Evolutionary conservation across 1,140 invertebrate species (phyloP), one percentile per base, ranked within the genome.

Genomic region (Apolygus lucorum): DNA sequence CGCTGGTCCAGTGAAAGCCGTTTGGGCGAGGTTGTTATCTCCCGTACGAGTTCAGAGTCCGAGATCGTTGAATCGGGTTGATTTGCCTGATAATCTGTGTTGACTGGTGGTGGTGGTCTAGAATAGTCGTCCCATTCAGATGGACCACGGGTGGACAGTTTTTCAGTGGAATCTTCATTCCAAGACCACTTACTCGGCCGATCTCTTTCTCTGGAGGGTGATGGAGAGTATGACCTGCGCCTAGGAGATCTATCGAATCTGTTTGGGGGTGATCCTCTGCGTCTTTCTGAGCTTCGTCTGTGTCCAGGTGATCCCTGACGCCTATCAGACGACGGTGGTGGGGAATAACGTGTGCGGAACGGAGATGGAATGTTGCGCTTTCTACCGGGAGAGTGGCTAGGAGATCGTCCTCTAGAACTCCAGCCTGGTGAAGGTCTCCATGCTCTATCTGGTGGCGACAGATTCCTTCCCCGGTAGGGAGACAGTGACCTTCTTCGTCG

Each of bases 1-100:
- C 80, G 70, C 54, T 81, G 79, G 65, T 81, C 80, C n/a, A 81
- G 72, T 0, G 78, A 78, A 4, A 78, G 70, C 28, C 79, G 71
- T 69, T 78, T 76, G 0, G 78, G 78, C 8, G 78, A 78, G 17
- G 59, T 29, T 42, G 52, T 68, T 29, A 67, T 68, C 14, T 70
- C 68, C 29, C 71, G 64, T 0, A 74, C 63, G 11, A 79, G 68
- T 52, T 79, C 79, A 8, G 78, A 74, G 70, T 80, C 78, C 71
- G 76, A 79, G n/a, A 78, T 79, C 2, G 79, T 79, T 8, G 78
- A 78, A 66, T 79, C 78, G 1, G 78, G 77, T 42, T 78, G 70
- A 69, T 76, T 76, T 1, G 68, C 49, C 26, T 69, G 68, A 52
- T 42, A 65, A 21, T 69, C 68, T 14, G 54, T 4, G 17, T 26